A percentile compares a stretch with the other conserved stretches of the same genome.
Evolutionary conservation across 2,113 vertebrate genomes (phyloP).

Genomic region (Limnothrissa miodon): DNA sequence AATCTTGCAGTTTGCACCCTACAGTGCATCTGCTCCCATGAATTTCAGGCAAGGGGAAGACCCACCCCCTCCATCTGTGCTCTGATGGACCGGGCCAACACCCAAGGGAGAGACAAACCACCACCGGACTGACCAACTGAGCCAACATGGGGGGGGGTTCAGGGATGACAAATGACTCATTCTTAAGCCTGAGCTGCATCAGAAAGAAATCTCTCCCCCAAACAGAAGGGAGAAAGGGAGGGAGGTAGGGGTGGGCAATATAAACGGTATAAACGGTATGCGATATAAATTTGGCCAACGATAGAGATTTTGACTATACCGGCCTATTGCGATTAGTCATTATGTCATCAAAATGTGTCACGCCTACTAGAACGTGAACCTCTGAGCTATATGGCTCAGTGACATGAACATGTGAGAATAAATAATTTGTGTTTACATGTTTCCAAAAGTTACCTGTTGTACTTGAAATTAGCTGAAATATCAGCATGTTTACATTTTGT

Average conservation of each 20-base stretch:
- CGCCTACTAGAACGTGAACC: too few species aligned
- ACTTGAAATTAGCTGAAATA: too few species aligned
- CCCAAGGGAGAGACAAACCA: conserved; percentile 46
- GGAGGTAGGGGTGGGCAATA: neutral
- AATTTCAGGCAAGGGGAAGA: conserved; percentile 34
- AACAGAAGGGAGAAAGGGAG: neutral
- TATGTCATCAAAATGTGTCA: too few species aligned
- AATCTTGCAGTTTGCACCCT: conserved; percentile 26
- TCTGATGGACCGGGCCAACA: conserved; percentile 33
- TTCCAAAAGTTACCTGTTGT: too few species aligned
- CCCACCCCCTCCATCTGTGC: conserved; percentile 43
- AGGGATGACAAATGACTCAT: conserved; percentile 57
- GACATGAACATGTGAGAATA: too few species aligned
- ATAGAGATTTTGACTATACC: too few species aligned
- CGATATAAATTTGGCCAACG: too few species aligned
- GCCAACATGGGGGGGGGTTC: conserved; percentile 3
- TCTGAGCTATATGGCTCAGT: too few species aligned
- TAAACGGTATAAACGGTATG: too few species aligned
- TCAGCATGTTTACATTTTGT: too few species aligned
- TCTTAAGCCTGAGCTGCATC: conserved; percentile 45
- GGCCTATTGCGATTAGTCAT: too few species aligned
- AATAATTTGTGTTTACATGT: too few species aligned
- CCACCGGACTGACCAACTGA: conserved; percentile 32
- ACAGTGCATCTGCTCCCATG: conserved; percentile 27
- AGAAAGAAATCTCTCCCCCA: conserved; percentile 50